phyloP scores from a whole-genome alignment of 2,113 vertebrate genomes.

The Rhagologus leucostigma region DNA sequence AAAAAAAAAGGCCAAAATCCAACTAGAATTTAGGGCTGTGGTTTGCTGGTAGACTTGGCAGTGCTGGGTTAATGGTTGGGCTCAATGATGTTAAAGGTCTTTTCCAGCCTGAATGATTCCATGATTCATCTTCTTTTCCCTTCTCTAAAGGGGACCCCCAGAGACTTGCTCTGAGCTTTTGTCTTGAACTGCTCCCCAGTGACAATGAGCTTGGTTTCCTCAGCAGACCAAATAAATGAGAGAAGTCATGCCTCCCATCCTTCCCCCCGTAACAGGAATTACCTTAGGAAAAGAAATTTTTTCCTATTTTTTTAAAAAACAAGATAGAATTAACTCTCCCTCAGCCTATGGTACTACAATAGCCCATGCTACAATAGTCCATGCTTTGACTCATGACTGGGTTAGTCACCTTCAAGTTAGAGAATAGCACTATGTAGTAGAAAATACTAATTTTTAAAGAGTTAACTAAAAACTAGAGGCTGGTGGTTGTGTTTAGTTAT shows the following conservation, averaged over 20 bases:
- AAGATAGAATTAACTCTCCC: not conserved
- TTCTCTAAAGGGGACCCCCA: accelerated
- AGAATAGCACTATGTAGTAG: not conserved
- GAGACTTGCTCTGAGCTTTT: not conserved
- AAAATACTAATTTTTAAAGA: not conserved
- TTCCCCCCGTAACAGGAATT: not conserved
- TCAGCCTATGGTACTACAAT: not conserved
- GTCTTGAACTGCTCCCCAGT: not conserved
- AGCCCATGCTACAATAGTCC: not conserved
- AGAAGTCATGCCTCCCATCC: not conserved
- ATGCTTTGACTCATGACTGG: not conserved
- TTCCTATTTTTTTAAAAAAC: not conserved
- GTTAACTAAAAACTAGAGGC: not conserved
- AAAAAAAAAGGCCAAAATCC: not conserved
- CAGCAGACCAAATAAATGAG: not conserved
- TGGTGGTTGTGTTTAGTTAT: not conserved
- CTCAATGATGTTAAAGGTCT: not conserved
- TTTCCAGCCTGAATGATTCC: not conserved
- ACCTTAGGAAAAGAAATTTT: not conserved
- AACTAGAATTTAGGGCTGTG: not conserved
- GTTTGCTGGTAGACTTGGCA: not conserved
- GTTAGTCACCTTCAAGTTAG: not conserved
- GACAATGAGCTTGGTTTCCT: not conserved
- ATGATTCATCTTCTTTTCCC: not conserved
- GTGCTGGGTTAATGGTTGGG: not conserved